Base-by-base conservation (phyloP, 53 echinoderm and acorn worm genomes). In the Zoroaster sp. region DNA sequence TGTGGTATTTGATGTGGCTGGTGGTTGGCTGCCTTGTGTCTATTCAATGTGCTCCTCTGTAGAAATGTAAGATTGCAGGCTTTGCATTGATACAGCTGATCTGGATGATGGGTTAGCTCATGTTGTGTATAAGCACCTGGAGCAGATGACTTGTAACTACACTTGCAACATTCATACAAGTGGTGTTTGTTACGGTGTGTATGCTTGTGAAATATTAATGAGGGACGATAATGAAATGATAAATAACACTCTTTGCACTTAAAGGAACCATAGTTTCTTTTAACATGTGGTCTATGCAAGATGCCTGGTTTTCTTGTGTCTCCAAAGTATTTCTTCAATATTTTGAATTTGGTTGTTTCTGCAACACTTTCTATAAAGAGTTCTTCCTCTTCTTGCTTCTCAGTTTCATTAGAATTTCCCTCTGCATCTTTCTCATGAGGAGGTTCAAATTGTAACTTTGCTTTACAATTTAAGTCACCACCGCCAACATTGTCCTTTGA, bases 61-160 rank as follows among this genome's bases (percentile, higher is more conserved):
- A 85, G 35, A 39, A 85, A 85, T 38, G 85, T 70, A 35, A 70
- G 2, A n/a, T 46, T 51, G 30, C 85, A 85, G 36, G 42, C 36
- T 44, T 71, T 4, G 36, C 85, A 85, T 34, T 37, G 71, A 69
- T 69, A 85, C 3, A 85, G 49, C 17, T 70, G 85, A 51, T 70
- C 51, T 17, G 69, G 18, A 46, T 85, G 85, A 20, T 46, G 35
- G 5, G 2, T 31, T n/a, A 85, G 52, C 71, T 85, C 85, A 70
- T 85, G 85, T 47, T 71, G 70, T 21, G 70, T 85, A 49, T 67
- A 85, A 32, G 85, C 85, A 85, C 85, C 85, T 15, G 85, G 85
- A 20, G 43, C 30, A 35, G 35, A 20, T 15, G 85, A 85, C 34
- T 71, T 85, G 52, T 85, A 85, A 30, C 47, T 85, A 28, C 85